Percentiles rank a stretch among this genome's conserved stretches.
Conservation (phyloP, 2,888 invertebrate genomes). For the Mimachlamys varia region DNA sequence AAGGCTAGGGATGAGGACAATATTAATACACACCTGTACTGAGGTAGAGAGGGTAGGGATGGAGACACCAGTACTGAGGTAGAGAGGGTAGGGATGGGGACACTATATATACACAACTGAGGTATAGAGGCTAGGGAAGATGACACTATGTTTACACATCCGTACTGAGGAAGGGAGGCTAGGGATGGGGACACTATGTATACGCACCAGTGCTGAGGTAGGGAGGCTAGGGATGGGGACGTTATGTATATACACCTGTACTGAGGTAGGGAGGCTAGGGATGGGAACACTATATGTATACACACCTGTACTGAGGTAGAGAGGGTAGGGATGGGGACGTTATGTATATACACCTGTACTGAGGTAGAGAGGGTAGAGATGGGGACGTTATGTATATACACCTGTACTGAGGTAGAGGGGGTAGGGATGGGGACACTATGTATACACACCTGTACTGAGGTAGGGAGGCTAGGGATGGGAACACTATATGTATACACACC, state of each 20-base stretch:
- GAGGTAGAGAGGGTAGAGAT: not conserved
- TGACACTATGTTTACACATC: not conserved
- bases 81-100: not conserved
- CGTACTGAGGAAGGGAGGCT: not conserved
- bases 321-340: not conserved
- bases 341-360: not conserved
- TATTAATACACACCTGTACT: not conserved
- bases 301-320: not conserved
- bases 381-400: not conserved
- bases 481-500: not conserved
- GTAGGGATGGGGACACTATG: not conserved
- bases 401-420: not conserved
- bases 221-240: not conserved
- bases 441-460: not conserved
- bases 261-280: not conserved
- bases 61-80: not conserved
- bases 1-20: not conserved
- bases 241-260: not conserved
- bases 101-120: not conserved
- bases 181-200: conserved; percentile 20
- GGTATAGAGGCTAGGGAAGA: not conserved
- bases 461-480: not conserved
- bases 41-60: not conserved
- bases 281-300: not conserved
- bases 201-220: not conserved